Percentiles rank a stretch among this genome's conserved stretches.
These are phyloP conservation scores for Atlantisia rogersi DNA, from an alignment of 2,113 vertebrate genomes.

Conservation along the genomic window DNA sequence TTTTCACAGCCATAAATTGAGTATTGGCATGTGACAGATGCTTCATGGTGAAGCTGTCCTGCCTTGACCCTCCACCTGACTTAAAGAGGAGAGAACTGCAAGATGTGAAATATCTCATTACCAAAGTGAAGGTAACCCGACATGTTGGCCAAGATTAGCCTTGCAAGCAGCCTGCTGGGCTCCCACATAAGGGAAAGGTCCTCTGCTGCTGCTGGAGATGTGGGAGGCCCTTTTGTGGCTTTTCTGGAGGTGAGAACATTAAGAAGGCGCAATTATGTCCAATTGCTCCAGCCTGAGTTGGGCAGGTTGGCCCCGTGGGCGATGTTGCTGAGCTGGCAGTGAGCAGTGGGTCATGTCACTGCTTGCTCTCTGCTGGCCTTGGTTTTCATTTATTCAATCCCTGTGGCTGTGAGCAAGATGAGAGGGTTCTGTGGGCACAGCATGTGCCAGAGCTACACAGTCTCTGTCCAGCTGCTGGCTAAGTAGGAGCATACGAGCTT, in stretches of 20 bases:
- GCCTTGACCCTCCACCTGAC: not conserved
- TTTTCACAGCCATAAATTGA: slow-evolving; percentile 23
- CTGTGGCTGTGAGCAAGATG: not conserved
- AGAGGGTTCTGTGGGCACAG: not conserved
- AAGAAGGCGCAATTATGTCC: not conserved
- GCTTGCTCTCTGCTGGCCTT: not conserved
- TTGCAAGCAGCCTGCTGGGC: not conserved
- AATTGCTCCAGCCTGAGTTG: fast-evolving
- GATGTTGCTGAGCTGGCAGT: not conserved
- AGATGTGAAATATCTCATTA: not conserved
- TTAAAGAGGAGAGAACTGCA: not conserved
- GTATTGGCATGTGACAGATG: not conserved
- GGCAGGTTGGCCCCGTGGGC: not conserved
- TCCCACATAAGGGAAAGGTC: not conserved
- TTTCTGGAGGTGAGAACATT: not conserved
- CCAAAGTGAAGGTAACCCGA: not conserved
- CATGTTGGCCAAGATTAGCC: not conserved
- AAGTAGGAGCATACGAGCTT: fast-evolving
- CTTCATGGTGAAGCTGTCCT: not conserved
- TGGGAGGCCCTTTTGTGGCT: not conserved
- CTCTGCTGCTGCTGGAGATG: fast-evolving
- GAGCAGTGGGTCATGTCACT: not conserved
- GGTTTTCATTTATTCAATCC: not conserved
- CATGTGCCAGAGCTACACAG: fast-evolving
- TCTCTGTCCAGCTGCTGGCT: not conserved